Percentiles rank a stretch among this genome's conserved stretches.
phyloP scores from a whole-genome alignment of 2,888 invertebrate genomes.

The Salticus scenicus region DNA sequence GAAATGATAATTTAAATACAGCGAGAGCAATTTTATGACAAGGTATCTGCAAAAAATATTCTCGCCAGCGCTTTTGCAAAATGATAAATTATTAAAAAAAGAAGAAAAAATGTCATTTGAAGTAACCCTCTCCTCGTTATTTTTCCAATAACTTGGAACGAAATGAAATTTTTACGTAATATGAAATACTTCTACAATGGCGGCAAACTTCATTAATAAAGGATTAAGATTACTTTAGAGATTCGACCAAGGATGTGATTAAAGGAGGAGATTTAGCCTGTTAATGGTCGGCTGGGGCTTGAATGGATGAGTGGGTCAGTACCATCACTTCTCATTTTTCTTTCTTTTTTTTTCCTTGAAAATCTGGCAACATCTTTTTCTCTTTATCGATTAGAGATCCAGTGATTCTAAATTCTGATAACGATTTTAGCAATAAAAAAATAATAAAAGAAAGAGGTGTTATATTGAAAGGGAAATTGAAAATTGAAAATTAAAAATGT shows the following conservation, averaged over 20 bases:
- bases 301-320: neutral
- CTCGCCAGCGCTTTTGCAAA: neutral
- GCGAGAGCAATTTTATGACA: neutral
- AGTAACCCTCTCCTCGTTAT: neutral
- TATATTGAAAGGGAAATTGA: no score
- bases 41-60: neutral
- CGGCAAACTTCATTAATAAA: constrained; percentile 57
- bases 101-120: neutral
- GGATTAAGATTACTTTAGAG: constrained; percentile 29
- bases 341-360: no score
- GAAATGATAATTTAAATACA: neutral
- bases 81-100: neutral
- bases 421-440: no score
- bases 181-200: constrained; percentile 5
- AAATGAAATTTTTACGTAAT: constrained; percentile 11
- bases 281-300: neutral
- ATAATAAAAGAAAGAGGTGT: no score
- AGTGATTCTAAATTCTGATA: neutral
- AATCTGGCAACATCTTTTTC: constrained; percentile 33
- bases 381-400: constrained; percentile 26
- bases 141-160: neutral
- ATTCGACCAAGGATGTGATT: constrained; percentile 9
- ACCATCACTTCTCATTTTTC: neutral
- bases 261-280: neutral
- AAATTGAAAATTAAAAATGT: no score